Evolutionary conservation across 2,113 vertebrate species (phyloP), one percentile per base, ranked within the genome.

Genomic region (Arvicanthis niloticus): DNA sequence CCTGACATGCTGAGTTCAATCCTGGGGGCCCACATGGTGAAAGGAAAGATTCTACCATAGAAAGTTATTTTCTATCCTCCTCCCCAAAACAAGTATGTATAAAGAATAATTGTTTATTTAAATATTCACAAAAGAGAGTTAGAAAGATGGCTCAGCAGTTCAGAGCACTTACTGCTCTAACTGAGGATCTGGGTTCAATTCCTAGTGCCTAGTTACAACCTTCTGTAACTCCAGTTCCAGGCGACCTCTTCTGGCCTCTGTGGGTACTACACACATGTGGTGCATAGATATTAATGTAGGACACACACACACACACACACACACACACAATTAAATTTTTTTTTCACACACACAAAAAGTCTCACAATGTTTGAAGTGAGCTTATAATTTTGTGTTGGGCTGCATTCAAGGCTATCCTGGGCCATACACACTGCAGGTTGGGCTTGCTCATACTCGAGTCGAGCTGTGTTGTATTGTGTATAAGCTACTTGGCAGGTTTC

Each of bases 391-490:
- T 51, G 62, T 37, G 31, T 68, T 37, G 42, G 42, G 29, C 42
- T 48, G 42, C 40, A 45, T 12, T 45, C 40, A 45, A 1, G 26
- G 60, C 42, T 86, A 37, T 51, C 62, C 29, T 68, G 17, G 62
- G 42, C 9, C 31, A 11, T 22, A 67, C 34, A 22, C 34, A 10
- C 42, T 22, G 29, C 84, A 67, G 29, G 45, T 4, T 37, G 10
- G 84, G 19, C 42, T 13, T 22, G 29, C 17, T 86, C 42, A 12
- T 2, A 24, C 34, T 21, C 1, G 19, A 73, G 22, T 73, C 56
- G 0, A 3, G 9, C 19, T 0, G 1, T 70, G 7, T 15, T 75
- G 3, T 29, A 37, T 16, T 26, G 21, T 15, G 26, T 9, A 8
- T 26, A 21, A 85, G 7, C 45, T 77, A 31, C n/a, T 65, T n/a